phyloP scores from a whole-genome alignment of 2,113 vertebrate genomes.

The Trematomus loennbergii region DNA sequence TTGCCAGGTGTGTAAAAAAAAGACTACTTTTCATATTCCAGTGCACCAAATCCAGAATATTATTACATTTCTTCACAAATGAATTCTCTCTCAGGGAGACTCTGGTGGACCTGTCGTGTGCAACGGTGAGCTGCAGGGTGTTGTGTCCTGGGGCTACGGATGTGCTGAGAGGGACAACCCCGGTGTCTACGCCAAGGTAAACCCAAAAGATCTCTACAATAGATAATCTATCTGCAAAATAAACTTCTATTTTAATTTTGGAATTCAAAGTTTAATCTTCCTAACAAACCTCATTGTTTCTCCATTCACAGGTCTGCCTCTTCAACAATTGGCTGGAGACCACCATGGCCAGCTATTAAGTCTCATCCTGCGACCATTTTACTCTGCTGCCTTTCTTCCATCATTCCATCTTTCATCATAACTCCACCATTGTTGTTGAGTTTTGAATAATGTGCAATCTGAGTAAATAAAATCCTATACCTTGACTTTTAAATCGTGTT shows the following conservation, averaged over 20 bases:
- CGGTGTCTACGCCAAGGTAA: constrained; percentile 86
- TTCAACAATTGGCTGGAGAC: constrained; percentile 65
- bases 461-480: constrained; percentile 44
- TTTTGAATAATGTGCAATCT: constrained; percentile 20
- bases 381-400: constrained; percentile 13
- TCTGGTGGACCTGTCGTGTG: constrained; percentile 88
- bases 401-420: background rate
- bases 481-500: background rate
- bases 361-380: background rate
- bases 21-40: too few species aligned
- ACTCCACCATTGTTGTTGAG: background rate
- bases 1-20: constrained; percentile 81
- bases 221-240: too few species aligned
- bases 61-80: too few species aligned
- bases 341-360: constrained; percentile 60
- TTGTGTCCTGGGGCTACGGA: constrained; percentile 86
- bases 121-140: constrained; percentile 82
- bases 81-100: constrained; percentile 80
- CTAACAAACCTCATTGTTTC: too few species aligned
- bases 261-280: too few species aligned
- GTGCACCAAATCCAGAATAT: too few species aligned
- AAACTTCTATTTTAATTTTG: too few species aligned
- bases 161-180: constrained; percentile 78
- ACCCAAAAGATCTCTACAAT: too few species aligned
- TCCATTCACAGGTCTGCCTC: constrained; percentile 65